A percentile compares a stretch with the other conserved stretches of the same genome.
phyloP scores from a whole-genome alignment of 2,888 invertebrate species.

The Oligia fasciuncula region DNA sequence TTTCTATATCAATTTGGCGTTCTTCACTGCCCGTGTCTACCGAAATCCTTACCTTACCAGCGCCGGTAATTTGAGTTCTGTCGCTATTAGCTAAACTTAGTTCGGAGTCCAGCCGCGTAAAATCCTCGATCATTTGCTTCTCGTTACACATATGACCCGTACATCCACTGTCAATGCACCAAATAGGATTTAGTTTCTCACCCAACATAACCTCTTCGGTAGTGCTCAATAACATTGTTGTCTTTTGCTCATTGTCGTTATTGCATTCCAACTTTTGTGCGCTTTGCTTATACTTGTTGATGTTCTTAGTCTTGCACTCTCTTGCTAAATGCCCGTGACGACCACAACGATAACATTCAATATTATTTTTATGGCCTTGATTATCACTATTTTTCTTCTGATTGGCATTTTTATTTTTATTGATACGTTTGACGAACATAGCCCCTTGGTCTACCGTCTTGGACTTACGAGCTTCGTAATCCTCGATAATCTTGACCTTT shows the following conservation, averaged over 20 bases:
- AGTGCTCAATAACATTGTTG: constrained; percentile 10
- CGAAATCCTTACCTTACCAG: not conserved
- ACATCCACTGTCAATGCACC: too few relatives aligned
- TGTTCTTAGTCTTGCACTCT: constrained; percentile 6
- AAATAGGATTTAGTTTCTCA: too few relatives aligned
- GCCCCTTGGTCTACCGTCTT: not conserved
- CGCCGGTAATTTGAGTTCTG: not conserved
- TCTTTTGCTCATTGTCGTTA: not conserved
- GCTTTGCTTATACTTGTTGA: not conserved
- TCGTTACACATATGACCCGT: too few relatives aligned
- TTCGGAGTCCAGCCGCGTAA: not conserved
- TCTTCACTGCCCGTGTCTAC: constrained; percentile 9
- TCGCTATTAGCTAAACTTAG: constrained; percentile 1
- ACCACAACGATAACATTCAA: not conserved
- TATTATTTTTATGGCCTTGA: too few relatives aligned
- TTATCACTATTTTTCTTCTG: too few relatives aligned
- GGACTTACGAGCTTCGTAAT: not conserved
- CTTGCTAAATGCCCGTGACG: constrained; percentile 7
- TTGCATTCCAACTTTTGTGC: not conserved
- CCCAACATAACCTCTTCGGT: constrained; percentile 1
- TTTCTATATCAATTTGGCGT: not conserved
- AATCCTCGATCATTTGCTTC: constrained; percentile 3
- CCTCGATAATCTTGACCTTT: not conserved
- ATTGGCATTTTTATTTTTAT: not conserved
- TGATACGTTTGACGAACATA: not conserved